phyloP scores from a whole-genome alignment of 2,888 invertebrate species.

The Copidosoma aretas region DNA sequence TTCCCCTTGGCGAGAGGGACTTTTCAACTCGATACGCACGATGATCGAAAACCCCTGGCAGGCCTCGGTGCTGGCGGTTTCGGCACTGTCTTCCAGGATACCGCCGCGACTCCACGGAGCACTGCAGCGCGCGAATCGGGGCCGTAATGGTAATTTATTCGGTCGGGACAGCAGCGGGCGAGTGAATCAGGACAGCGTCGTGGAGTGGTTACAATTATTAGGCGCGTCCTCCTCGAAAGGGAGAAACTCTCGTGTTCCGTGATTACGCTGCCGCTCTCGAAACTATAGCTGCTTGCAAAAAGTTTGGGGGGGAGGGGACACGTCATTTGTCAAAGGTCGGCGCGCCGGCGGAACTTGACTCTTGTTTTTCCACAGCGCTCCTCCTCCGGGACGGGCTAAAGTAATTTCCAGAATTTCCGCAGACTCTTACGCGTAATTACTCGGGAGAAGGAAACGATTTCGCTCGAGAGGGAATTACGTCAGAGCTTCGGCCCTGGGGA shows the following conservation, averaged over 20 bases:
- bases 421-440: constrained; percentile 35
- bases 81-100: too few relatives aligned
- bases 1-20: too few relatives aligned
- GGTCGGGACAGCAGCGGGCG: too few relatives aligned
- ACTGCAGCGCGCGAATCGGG: too few relatives aligned
- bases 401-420: too few relatives aligned
- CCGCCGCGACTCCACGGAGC: too few relatives aligned
- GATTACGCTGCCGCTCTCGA: not conserved
- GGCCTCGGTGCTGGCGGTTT: too few relatives aligned
- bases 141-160: too few relatives aligned
- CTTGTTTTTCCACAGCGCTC: constrained; percentile 33
- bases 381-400: constrained; percentile 3
- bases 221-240: not conserved
- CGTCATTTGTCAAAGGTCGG: constrained; percentile 33
- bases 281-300: constrained; percentile 22
- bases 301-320: constrained; percentile 14
- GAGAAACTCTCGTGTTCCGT: not conserved
- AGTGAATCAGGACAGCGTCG: too few relatives aligned
- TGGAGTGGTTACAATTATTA: too few relatives aligned
- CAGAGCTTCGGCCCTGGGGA: constrained; percentile 27
- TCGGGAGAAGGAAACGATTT: constrained; percentile 39
- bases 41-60: too few relatives aligned
- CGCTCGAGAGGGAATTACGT: constrained; percentile 37
- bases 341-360: constrained; percentile 20
- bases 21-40: too few relatives aligned